Conservation (phyloP, 2,888 invertebrate genomes). For the Cheiracanthium punctorium region DNA sequence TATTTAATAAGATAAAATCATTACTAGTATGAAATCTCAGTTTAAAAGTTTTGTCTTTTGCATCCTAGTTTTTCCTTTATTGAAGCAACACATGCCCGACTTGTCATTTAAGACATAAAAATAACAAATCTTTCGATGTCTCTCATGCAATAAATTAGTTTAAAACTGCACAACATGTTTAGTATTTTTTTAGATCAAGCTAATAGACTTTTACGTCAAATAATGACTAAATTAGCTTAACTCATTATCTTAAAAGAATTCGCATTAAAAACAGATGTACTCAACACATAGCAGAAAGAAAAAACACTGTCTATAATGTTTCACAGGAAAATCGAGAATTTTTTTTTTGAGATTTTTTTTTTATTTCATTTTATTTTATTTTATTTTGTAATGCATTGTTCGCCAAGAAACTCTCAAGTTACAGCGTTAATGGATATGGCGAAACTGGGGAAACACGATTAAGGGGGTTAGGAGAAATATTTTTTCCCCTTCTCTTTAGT, state of each 20-base stretch:
- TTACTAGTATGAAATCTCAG: no score
- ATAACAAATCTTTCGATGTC: background rate
- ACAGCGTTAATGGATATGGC: slow-evolving; percentile 57
- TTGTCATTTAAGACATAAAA: no score
- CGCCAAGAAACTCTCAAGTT: slow-evolving; percentile 43
- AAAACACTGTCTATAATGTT: slow-evolving; percentile 1
- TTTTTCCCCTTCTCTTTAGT: slow-evolving; percentile 19
- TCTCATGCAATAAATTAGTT: background rate
- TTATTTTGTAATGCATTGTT: slow-evolving; percentile 36
- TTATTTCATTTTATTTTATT: no score
- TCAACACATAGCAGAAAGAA: background rate
- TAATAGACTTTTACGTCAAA: slow-evolving; percentile 11
- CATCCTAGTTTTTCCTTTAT: background rate
- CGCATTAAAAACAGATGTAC: slow-evolving; percentile 15
- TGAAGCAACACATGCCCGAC: no score
- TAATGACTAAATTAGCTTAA: slow-evolving; percentile 17
- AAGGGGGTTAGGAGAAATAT: slow-evolving; percentile 27
- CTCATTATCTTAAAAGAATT: slow-evolving; percentile 15
- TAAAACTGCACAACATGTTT: background rate
- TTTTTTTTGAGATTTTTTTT: slow-evolving; percentile 8
- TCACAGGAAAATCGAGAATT: slow-evolving; percentile 15
- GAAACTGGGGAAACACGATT: slow-evolving; percentile 53
- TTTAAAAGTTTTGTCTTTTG: no score
- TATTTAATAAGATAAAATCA: no score
- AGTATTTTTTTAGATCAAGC: background rate